Evolutionary conservation across 2,113 vertebrate species (phyloP).

Genomic region (Notarius quadriscutis): DNA sequence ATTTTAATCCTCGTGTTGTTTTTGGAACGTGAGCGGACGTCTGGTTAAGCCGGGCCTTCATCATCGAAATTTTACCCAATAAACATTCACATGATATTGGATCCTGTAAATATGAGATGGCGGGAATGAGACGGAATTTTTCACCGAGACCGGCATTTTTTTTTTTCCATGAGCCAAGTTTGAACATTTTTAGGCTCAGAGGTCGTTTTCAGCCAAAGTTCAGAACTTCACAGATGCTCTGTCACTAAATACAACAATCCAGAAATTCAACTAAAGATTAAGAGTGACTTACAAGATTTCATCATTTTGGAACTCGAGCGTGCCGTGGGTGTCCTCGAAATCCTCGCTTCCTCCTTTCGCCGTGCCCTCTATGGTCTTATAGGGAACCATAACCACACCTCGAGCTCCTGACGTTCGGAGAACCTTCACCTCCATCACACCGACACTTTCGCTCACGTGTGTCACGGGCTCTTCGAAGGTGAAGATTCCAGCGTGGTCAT

Average conservation of each 20-base stretch:
- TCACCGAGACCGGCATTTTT: neutral
- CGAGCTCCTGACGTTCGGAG: conserved; percentile 93
- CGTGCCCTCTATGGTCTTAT: conserved; percentile 92
- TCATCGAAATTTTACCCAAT: neutral
- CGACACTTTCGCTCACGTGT: conserved; percentile 94
- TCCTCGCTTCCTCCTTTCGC: conserved; percentile 93
- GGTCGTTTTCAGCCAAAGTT: neutral
- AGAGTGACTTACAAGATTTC: conserved; percentile 93
- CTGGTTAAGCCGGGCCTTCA: neutral
- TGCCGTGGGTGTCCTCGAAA: conserved; percentile 90
- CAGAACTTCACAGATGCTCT: conserved; percentile 23
- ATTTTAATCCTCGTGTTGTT: neutral
- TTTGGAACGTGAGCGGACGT: neutral
- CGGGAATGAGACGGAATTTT: neutral
- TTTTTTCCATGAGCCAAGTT: neutral
- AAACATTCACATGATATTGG: neutral
- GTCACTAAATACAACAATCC: conserved; percentile 2
- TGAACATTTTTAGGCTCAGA: neutral
- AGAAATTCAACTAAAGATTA: neutral
- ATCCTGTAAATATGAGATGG: neutral
- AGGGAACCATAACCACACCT: conserved; percentile 91
- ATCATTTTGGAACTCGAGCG: conserved; percentile 97
- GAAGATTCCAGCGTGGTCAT: conserved; percentile 98
- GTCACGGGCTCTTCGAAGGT: conserved; percentile 91
- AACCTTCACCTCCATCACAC: conserved; percentile 98